phyloP scores from a whole-genome alignment of 2,113 vertebrate species.

The human (Homo sapiens) region DNA sequence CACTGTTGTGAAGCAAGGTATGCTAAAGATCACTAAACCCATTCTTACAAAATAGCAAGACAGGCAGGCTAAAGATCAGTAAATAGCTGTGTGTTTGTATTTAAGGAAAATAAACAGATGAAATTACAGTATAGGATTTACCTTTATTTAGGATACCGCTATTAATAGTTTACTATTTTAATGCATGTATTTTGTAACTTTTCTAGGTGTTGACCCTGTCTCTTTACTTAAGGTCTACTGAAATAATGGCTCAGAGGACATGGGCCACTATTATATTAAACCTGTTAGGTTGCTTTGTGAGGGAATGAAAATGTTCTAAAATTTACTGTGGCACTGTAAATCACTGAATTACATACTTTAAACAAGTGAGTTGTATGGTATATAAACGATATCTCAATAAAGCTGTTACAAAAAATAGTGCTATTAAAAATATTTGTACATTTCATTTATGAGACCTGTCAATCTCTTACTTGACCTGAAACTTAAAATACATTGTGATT shows the following conservation, averaged over 20 bases:
- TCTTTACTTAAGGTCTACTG: neutral
- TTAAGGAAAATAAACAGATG: neutral
- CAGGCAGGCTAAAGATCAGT: neutral
- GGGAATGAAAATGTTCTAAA: neutral
- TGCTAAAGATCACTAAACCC: neutral
- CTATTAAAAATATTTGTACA: conserved; percentile 28
- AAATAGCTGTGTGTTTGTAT: neutral
- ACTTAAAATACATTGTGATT: conserved; percentile 33
- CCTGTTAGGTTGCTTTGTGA: neutral
- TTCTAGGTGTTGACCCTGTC: neutral
- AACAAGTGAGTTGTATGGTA: neutral
- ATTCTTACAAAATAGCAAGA: conserved; percentile 1
- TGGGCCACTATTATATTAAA: too few species aligned
- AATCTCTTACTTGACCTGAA: neutral
- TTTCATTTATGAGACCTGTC: neutral
- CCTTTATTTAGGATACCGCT: neutral
- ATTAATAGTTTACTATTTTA: neutral
- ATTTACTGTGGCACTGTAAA: conserved; percentile 6
- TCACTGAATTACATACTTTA: neutral
- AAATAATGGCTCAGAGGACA: neutral
- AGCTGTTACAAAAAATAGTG: neutral
- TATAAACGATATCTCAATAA: conserved; percentile 2
- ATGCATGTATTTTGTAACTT: neutral
- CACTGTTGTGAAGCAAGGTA: neutral
- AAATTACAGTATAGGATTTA: neutral